Percentiles rank a stretch among this genome's conserved stretches.
Evolutionary conservation across 2,888 invertebrate genomes (phyloP).

Genomic region (Xylocampa areola): DNA sequence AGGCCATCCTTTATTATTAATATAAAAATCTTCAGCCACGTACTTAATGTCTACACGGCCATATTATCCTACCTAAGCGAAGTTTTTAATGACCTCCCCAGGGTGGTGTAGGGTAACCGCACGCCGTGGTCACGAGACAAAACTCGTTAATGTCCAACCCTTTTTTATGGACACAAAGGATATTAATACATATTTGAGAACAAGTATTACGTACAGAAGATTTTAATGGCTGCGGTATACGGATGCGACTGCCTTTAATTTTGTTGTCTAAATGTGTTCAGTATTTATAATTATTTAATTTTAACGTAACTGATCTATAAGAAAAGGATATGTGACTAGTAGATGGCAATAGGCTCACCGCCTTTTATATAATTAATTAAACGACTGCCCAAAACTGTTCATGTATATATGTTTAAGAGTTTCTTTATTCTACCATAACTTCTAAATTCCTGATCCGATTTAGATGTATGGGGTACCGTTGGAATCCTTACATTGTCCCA

Average conservation of each 20-base stretch:
- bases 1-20: not conserved
- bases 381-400: no score
- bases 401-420: no score
- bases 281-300: no score
- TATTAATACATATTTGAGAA: slow-evolving; percentile 66
- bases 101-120: slow-evolving; percentile 57
- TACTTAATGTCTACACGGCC: slow-evolving; percentile 47
- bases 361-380: no score
- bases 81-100: slow-evolving; percentile 71
- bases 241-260: slow-evolving; percentile 20
- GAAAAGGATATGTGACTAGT: no score
- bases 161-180: slow-evolving; percentile 65
- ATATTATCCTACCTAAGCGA: slow-evolving; percentile 57
- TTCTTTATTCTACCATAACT: no score
- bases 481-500: no score
- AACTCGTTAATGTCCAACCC: slow-evolving; percentile 71
- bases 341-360: no score
- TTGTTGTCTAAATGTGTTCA: not conserved
- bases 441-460: no score
- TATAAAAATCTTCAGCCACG: slow-evolving; percentile 47
- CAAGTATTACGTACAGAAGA: slow-evolving; percentile 56
- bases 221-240: slow-evolving; percentile 48
- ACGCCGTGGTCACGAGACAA: slow-evolving; percentile 63
- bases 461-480: no score
- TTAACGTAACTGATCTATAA: no score